A percentile compares a stretch with the other conserved stretches of the same genome.
phyloP scores from a whole-genome alignment of 2,888 invertebrate species.

The Odontocolon sp. region DNA sequence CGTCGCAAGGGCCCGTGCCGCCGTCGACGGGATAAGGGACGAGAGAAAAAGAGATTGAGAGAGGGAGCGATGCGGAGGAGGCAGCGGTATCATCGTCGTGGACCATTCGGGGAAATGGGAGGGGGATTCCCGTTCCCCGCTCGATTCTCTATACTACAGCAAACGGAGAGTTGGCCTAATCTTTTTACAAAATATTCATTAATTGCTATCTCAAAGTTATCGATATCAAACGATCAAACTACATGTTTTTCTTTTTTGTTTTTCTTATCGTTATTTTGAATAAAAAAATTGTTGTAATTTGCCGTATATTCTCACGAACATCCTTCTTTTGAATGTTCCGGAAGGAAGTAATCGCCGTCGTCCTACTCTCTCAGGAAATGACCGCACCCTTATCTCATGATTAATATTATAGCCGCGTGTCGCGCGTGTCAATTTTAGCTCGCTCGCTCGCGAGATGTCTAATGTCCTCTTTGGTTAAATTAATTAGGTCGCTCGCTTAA shows the following conservation, averaged over 20 bases:
- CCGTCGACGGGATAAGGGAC: conserved; percentile 19
- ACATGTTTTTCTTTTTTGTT: too few relatives aligned
- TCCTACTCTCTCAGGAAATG: conserved; percentile 57
- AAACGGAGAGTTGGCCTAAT: conserved; percentile 40
- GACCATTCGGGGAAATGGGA: conserved; percentile 59
- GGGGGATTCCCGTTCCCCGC: conserved; percentile 73
- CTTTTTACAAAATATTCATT: conserved; percentile 30
- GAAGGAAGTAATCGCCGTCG: conserved; percentile 55
- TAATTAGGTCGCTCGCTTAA: conserved; percentile 72
- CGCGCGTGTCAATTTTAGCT: conserved; percentile 43
- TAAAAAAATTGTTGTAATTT: too few relatives aligned
- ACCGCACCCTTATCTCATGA: conserved; percentile 49
- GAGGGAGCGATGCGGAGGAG: conserved; percentile 32
- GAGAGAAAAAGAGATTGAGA: conserved; percentile 16
- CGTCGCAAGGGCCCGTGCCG: conserved; percentile 16
- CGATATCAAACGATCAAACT: too few relatives aligned
- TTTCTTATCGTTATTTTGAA: too few relatives aligned
- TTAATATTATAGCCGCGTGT: conserved; percentile 22
- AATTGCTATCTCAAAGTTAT: too few relatives aligned
- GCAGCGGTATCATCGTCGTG: conserved; percentile 34
- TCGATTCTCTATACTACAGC: conserved; percentile 18
- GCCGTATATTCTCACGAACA: too few relatives aligned
- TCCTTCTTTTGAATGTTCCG: too few relatives aligned
- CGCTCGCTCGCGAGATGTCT: conserved; percentile 28
- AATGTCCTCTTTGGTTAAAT: conserved; percentile 60